Evolutionary conservation across 1,140 invertebrate genomes (phyloP), one percentile per base, ranked within the genome.

Genomic region (Panagrolaimus sp.): DNA sequence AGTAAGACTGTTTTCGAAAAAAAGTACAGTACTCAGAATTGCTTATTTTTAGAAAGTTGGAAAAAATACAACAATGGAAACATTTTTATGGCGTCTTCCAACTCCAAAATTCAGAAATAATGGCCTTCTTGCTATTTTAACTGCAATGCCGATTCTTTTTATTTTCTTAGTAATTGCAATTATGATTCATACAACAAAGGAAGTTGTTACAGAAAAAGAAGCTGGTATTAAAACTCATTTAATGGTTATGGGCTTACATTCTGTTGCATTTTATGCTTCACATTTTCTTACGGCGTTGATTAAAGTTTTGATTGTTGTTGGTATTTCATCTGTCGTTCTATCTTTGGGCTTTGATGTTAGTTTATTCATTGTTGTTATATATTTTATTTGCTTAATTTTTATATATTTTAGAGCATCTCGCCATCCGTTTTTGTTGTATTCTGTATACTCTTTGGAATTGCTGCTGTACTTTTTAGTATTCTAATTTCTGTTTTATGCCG

Each of bases 161-260:
- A 48, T 44, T 25, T 45, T 77, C 20, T 14, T 76, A 38, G 44
- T 76, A 16, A 20, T 71, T 8, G 43, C 53, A 13, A 66, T 62
- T 14, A 63, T 79, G 31, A n/a, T 76, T n/a, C 76, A 78, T 42
- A 75, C 73, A n/a, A 51, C 67, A 2, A 76, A 72, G 42, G 71
- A 76, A 43, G 79, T 76, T 64, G 72, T 76, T 63, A 31, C 65
- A n/a, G 74, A 76, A 57, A 76, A 76, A 63, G 74, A 76, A 31
- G 72, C 76, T 44, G 77, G 77, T 25, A 76, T 76, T 20, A 79
- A 78, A 67, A 78, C 74, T 20, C 78, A 78, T 46, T 76, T 76
- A 76, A 61, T 77, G 53, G 76, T 78, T 9, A 76, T 76, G 74
- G 74, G 74, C 20, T 53, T 76, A 25, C 46, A 76, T 42, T 69